Evolutionary conservation across 2,888 invertebrate genomes (phyloP), one percentile per base, ranked within the genome.

Genomic region (Athalia circularis): DNA sequence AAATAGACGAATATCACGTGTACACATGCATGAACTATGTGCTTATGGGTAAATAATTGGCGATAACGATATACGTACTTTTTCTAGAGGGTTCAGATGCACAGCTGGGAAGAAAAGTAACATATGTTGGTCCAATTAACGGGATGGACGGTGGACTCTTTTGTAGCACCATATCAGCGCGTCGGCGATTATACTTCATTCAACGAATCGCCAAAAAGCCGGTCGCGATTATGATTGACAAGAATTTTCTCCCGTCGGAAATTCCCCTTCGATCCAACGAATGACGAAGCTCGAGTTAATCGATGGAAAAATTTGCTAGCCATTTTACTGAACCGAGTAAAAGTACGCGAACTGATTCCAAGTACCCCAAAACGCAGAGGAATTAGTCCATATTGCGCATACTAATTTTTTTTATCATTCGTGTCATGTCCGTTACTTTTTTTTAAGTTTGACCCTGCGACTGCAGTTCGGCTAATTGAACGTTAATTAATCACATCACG

Each of bases 401-500:
- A 48, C n/a, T 50, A 50, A 5, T 11, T 4, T 6, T 4, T 6
- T 68, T 29, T 29, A 54, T 68, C 52, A 52, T n/a, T 54, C 54
- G n/a, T n/a, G 52, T 8, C 9, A 29, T 52, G 11, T 52, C 4
- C 47, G 15, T 65, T 48, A 68, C 29, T 68, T 68, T 54, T 3
- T 47, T 52, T 68, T 1, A 68, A 68, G 29, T 29, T 29, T 29
- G 29, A 29, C 29, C 29, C 29, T 29, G 29, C 29, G 29, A 29
- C 29, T 29, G 29, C 50, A 45, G 54, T 47, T 57, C 59, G 15
- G 59, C 47, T 72, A 57, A 59, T 72, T 59, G 59, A 72, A 72
- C 45, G 72, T 59, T 59, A 59, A 72, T 59, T 7, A 59, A 6
- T n/a, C 57, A 13, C 45, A 47, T 59, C 59, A 59, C 29, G 29